These are phyloP conservation scores for Polydrusus pterygomalis DNA, from an alignment of 2,888 invertebrate species.

Conservation along the genomic window DNA sequence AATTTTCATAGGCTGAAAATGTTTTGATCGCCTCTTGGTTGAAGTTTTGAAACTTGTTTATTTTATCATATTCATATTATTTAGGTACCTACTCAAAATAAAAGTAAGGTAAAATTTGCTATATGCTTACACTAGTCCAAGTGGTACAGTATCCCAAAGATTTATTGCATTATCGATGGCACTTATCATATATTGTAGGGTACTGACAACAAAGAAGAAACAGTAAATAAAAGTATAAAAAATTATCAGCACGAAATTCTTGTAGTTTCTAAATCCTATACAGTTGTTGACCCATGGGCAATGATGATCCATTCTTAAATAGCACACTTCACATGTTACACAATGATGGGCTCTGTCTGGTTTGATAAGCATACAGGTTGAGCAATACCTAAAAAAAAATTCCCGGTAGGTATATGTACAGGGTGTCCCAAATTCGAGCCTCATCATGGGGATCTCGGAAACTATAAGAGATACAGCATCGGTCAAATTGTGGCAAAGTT, in stretches of 20 bases:
- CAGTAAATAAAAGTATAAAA: constrained; percentile 60
- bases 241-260: constrained; percentile 62
- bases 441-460: no score
- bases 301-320: constrained; percentile 67
- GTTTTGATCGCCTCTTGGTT: no score
- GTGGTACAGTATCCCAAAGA: constrained; percentile 33
- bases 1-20: no score
- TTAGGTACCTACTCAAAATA: no score
- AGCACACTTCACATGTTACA: constrained; percentile 62
- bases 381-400: constrained; percentile 61
- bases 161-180: constrained; percentile 19
- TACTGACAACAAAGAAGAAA: constrained; percentile 53
- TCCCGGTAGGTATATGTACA: no score
- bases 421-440: no score
- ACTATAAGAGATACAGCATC: no score
- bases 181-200: background rate
- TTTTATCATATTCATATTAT: no score
- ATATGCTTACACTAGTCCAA: constrained; percentile 37
- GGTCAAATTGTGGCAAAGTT: no score
- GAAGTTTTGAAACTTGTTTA: no score
- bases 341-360: constrained; percentile 67
- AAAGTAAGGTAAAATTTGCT: no score
- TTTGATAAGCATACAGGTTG: constrained; percentile 62
- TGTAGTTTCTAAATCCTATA: constrained; percentile 64
- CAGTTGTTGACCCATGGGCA: constrained; percentile 67